Conservation (phyloP, 2,113 vertebrate species). For the Mungos mungo region DNA sequence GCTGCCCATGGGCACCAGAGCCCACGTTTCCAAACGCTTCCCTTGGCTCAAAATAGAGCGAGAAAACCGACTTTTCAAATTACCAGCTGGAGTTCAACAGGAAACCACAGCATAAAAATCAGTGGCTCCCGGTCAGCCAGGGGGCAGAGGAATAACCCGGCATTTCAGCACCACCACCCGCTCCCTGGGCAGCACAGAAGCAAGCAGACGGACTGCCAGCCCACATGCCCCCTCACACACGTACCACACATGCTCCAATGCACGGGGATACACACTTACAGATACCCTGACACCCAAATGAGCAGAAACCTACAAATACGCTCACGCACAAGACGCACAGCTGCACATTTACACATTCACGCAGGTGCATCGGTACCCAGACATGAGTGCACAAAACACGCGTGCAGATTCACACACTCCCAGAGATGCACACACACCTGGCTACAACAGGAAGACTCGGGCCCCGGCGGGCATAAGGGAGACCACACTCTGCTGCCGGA, state of each 20-base stretch:
- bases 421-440: background rate
- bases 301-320: background rate
- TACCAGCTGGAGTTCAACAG: constrained; percentile 43
- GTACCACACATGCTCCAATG: background rate
- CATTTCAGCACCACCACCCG: background rate
- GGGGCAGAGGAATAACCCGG: background rate
- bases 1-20: background rate
- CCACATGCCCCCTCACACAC: background rate
- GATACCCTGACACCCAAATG: background rate
- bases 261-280: background rate
- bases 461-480: background rate
- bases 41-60: constrained; percentile 37
- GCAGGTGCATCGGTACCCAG: background rate
- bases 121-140: background rate
- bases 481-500: background rate
- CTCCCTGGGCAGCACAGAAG: background rate
- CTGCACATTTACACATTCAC: background rate
- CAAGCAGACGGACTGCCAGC: background rate
- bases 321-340: background rate
- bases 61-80: constrained; percentile 61
- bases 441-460: background rate
- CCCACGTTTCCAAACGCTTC: background rate
- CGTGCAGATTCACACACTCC: background rate
- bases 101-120: constrained; percentile 62
- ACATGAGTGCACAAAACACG: background rate